Conservation (phyloP, 2,888 invertebrate species). For the Piscicola geometra region DNA sequence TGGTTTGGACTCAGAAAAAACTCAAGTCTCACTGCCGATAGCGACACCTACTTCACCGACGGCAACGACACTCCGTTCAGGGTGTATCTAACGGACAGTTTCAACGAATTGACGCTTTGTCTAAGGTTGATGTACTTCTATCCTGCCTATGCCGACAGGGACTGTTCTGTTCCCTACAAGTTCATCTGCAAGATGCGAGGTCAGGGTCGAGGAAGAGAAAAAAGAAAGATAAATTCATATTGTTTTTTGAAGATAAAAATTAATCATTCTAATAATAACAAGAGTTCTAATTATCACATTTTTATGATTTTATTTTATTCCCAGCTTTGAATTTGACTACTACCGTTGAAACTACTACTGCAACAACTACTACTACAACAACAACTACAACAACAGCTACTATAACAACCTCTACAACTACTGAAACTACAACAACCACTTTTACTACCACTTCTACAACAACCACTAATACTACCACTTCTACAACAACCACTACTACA, state of each 20-base stretch:
- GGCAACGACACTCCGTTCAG: not conserved
- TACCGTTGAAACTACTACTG: not conserved
- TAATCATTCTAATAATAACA: too few relatives aligned
- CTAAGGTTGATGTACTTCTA: not conserved
- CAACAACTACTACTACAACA: constrained; percentile 41
- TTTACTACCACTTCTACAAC: constrained; percentile 43
- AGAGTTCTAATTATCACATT: too few relatives aligned
- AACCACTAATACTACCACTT: constrained; percentile 41
- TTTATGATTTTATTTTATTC: too few relatives aligned
- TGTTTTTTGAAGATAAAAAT: too few relatives aligned
- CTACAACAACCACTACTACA: constrained; percentile 42
- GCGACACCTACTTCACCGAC: constrained; percentile 8
- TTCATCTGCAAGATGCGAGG: constrained; percentile 7
- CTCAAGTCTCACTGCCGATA: not conserved
- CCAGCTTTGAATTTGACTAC: too few relatives aligned
- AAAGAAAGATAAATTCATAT: too few relatives aligned
- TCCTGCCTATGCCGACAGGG: not conserved
- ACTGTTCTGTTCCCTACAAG: not conserved
- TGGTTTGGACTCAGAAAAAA: constrained; percentile 2
- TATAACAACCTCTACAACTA: constrained; percentile 43
- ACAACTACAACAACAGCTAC: constrained; percentile 43
- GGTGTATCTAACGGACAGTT: not conserved
- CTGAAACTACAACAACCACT: constrained; percentile 42
- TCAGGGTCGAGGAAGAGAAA: too few relatives aligned
- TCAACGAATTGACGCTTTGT: constrained; percentile 1